Evolutionary conservation across 2,797 vertebrate genomes (phyloP).

Genomic region (Spinus olivaceus): DNA sequence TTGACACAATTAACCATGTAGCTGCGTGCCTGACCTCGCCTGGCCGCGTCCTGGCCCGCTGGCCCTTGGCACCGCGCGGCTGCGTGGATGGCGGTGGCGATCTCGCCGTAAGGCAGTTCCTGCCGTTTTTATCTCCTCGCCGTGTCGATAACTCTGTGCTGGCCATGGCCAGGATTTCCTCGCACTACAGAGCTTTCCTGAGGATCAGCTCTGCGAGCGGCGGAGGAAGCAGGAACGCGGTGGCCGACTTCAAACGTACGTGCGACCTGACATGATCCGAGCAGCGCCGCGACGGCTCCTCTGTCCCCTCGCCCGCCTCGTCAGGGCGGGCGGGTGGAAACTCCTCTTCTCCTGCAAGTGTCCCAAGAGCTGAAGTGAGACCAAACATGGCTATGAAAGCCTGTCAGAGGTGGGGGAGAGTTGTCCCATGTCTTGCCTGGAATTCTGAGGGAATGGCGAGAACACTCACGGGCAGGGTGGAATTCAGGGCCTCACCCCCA

Average conservation of each 20-base stretch:
- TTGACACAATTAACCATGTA: not conserved
- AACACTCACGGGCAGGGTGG: fast-evolving
- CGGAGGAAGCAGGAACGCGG: conserved; percentile 30
- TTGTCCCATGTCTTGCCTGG: not conserved
- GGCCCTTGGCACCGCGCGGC: not conserved
- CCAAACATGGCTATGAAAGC: not conserved
- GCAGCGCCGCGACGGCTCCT: not conserved
- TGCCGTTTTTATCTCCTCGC: not conserved
- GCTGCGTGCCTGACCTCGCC: not conserved
- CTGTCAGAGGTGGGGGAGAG: not conserved
- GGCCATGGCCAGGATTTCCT: conserved; percentile 63
- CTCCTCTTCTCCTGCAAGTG: not conserved
- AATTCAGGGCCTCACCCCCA: not conserved
- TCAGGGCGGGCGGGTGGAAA: not conserved
- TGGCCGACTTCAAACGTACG: conserved; percentile 27
- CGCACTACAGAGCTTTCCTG: conserved; percentile 45
- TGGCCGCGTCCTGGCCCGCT: fast-evolving
- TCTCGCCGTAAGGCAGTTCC: not conserved
- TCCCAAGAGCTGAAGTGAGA: not conserved
- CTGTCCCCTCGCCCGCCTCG: not conserved
- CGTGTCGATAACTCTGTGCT: not conserved
- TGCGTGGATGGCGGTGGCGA: not conserved
- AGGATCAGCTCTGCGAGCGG: not conserved
- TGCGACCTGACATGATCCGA: conserved; percentile 56
- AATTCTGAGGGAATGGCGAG: not conserved